Conservation (phyloP, 2,113 vertebrate genomes). For the Nannospalax galili region DNA sequence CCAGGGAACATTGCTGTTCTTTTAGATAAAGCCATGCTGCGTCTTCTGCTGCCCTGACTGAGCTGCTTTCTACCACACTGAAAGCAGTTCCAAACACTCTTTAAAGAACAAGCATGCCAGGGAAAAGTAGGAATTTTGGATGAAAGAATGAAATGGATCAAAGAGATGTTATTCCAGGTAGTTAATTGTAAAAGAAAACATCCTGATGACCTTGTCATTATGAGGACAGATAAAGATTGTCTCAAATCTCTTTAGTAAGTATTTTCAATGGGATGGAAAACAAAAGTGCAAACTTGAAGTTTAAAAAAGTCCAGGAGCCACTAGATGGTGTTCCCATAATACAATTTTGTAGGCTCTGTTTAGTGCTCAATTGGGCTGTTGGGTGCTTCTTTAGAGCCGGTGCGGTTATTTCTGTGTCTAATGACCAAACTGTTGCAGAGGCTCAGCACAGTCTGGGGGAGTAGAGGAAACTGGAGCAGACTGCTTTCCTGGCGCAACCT, state of each 20-base stretch:
- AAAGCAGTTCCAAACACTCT: neutral
- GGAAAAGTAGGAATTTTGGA: neutral
- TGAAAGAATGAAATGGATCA: neutral
- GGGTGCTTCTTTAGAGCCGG: neutral
- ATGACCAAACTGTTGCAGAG: neutral
- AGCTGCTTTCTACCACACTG: neutral
- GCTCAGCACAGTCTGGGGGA: neutral
- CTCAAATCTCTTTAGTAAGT: neutral
- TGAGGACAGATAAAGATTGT: neutral
- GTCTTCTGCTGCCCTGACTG: neutral
- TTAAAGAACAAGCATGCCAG: neutral
- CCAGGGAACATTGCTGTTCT: accelerated
- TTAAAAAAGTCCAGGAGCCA: neutral
- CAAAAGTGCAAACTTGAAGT: neutral
- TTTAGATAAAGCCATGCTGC: neutral
- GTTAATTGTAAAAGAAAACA: slow-evolving; percentile 39
- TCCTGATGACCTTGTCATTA: neutral
- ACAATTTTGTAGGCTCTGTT: neutral
- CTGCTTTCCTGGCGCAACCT: neutral
- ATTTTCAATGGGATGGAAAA: neutral
- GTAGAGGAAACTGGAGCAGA: neutral
- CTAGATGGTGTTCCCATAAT: neutral
- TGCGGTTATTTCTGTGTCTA: neutral
- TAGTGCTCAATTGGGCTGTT: neutral
- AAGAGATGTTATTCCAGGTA: neutral